Conservation (phyloP, 2,113 vertebrate genomes). For the Chrysemys picta region DNA sequence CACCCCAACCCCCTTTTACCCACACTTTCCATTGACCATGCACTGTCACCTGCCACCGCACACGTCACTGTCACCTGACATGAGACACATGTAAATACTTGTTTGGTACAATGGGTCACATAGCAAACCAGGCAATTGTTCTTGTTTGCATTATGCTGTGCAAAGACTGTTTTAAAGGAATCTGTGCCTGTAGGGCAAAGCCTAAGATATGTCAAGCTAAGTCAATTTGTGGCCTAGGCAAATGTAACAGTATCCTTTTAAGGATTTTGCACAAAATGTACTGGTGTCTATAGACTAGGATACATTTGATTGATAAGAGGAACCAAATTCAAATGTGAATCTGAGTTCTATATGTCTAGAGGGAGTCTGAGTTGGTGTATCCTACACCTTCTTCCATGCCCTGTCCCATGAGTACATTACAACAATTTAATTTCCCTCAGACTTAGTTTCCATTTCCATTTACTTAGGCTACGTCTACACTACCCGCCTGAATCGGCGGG, state of each 20-base stretch:
- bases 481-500: too few species aligned
- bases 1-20: too few species aligned
- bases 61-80: rapidly evolving
- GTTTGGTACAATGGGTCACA: rapidly evolving
- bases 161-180: not conserved
- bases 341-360: slow-evolving; percentile 55
- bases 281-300: slow-evolving; percentile 63
- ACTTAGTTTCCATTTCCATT: slow-evolving; percentile 50
- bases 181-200: slow-evolving; percentile 44
- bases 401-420: slow-evolving; percentile 38
- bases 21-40: too few species aligned
- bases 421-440: slow-evolving; percentile 49
- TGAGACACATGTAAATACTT: rapidly evolving
- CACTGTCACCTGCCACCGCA: rapidly evolving
- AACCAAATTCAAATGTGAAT: slow-evolving; percentile 71
- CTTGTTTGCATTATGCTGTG: not conserved
- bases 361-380: slow-evolving; percentile 67
- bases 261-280: slow-evolving; percentile 60
- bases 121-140: not conserved
- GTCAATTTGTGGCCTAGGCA: slow-evolving; percentile 58
- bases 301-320: not conserved
- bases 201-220: slow-evolving; percentile 34
- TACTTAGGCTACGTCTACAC: not conserved
- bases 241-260: slow-evolving; percentile 33
- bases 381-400: slow-evolving; percentile 65